phyloP scores from a whole-genome alignment of 2,797 vertebrate genomes.

The Syngnathus acus region DNA sequence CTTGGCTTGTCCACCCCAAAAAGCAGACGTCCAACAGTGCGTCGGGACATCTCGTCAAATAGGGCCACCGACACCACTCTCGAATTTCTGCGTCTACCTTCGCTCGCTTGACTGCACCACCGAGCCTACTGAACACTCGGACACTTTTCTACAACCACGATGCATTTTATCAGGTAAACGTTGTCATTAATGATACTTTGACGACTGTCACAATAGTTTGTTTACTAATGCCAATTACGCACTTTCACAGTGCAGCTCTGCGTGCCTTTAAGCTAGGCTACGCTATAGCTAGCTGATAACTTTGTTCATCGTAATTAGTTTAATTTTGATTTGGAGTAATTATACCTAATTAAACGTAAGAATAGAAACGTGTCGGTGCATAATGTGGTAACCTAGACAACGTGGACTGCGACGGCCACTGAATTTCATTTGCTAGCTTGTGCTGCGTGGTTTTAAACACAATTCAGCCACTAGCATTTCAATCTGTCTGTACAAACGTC shows the following conservation, averaged over 20 bases:
- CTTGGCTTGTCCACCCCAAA: constrained; percentile 16
- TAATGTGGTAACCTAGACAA: constrained; percentile 6
- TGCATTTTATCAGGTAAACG: constrained; percentile 46
- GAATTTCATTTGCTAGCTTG: not conserved
- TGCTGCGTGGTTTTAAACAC: not conserved
- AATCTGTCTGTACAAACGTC: not conserved
- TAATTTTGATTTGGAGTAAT: not conserved
- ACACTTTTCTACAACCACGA: constrained; percentile 11
- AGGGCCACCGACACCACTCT: constrained; percentile 18
- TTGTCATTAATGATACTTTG: not conserved
- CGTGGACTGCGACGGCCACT: not conserved
- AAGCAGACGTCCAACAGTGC: constrained; percentile 36
- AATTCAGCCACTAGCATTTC: not conserved
- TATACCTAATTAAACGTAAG: not conserved
- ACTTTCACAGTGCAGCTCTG: not conserved
- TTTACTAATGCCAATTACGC: not conserved
- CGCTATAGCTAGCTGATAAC: constrained; percentile 9
- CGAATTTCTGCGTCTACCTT: not conserved
- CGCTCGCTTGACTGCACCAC: not conserved
- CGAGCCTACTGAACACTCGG: not conserved
- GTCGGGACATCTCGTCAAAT: constrained; percentile 23
- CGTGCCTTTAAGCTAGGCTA: not conserved
- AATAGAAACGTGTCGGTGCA: not conserved
- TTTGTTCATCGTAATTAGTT: not conserved
- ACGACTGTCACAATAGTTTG: not conserved